Base-by-base conservation (phyloP, 2,113 vertebrate species). In the Phycodurus eques region DNA sequence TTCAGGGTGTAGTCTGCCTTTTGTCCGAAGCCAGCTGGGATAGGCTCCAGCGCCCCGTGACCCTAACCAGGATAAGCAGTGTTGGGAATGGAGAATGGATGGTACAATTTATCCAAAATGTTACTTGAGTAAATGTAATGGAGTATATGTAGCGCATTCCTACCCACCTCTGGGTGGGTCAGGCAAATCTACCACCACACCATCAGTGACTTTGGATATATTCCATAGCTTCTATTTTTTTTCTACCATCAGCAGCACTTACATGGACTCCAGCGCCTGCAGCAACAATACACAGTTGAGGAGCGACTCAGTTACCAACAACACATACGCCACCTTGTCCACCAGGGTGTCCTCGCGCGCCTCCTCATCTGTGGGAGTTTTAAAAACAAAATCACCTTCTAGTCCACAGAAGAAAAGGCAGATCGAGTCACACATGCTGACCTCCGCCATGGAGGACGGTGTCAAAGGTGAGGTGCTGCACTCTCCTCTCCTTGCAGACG, bases 231-330 rank as follows among this genome's bases (percentile, higher is more conserved):
- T 39, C 35, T 39, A 39, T 39, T 39, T 39, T 39, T 6, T 39
- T 39, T 39, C 35, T 39, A 39, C 35, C 35, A 39, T 39, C 35
- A 39, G 35, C 35, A n/a, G 20, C 0, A 83, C 91, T 94, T 89
- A 98, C 97, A 85, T 90, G 51, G 96, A 95, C 88, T 98, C 96
- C 5, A 99, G 92, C 20, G 89, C 90, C 75, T 93, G 93, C 76
- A 97, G 94, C 78, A 98, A 88, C 77, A 92, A 86, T 27, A 93
- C 92, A 78, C 73, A 85, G 77, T 90, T 91, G 77, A 95, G 79
- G 83, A 98, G 93, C 72, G 94, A 93, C 73, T 96, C 96, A 1
- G 94, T 95, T 87, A 95, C 88, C 65, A 96, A 79, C 87, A 98
- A 86, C 63, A 95, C 86, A 75, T 95, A 95, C 0, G 96, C 94